Conservation (phyloP, 1,140 invertebrate species). For the Bilobella aurantiaca region DNA sequence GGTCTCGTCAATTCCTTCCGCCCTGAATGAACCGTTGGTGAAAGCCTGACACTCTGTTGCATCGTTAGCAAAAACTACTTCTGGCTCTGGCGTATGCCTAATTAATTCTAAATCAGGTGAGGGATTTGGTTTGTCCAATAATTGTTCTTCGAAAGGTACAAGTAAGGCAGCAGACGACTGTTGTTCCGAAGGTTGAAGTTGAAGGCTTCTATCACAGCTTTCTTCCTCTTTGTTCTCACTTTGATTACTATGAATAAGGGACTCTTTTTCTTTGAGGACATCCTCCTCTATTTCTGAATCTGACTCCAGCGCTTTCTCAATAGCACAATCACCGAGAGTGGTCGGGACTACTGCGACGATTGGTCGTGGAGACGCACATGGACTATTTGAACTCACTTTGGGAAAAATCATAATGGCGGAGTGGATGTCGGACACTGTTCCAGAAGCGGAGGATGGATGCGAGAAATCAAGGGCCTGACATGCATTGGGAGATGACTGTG, state of each 20-base stretch:
- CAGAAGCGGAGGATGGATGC: neutral
- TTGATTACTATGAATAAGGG: neutral
- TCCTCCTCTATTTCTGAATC: neutral
- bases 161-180: no score
- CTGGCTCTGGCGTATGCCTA: neutral
- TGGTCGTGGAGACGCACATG: no score
- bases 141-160: neutral
- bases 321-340: no score
- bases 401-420: neutral
- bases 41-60: neutral
- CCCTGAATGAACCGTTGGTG: no score
- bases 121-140: neutral
- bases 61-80: neutral
- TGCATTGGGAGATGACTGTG: neutral
- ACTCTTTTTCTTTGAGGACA: neutral
- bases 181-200: no score
- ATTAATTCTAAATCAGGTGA: constrained; percentile 4
- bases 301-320: neutral
- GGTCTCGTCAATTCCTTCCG: no score
- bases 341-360: no score
- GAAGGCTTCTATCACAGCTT: neutral
- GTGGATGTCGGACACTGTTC: neutral
- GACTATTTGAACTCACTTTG: neutral
- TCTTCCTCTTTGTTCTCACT: neutral
- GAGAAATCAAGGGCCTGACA: neutral